A percentile compares a stretch with the other conserved stretches of the same genome.
Evolutionary conservation across 2,113 vertebrate species (phyloP).

Genomic region (Podocnemis expansa): DNA sequence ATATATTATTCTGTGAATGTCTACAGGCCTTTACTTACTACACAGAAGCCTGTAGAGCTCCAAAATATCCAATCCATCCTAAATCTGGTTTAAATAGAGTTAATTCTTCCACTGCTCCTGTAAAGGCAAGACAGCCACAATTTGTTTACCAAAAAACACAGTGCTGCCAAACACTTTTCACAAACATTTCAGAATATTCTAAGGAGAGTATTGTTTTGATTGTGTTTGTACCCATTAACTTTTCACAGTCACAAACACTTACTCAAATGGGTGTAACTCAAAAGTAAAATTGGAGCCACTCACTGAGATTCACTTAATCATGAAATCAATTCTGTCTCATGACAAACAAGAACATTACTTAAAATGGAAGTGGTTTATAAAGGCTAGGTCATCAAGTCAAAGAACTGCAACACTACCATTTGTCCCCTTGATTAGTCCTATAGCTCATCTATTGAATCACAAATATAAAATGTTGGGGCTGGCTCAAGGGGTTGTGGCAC

Average conservation of each 20-base stretch:
- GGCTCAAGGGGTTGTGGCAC: too few relatives aligned
- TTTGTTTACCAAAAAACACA: not conserved
- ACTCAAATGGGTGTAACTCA: not conserved
- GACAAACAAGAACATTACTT: not conserved
- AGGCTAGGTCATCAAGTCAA: not conserved
- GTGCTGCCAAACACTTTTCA: not conserved
- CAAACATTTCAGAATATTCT: not conserved
- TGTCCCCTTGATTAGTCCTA: not conserved
- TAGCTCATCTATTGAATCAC: not conserved
- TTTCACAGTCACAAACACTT: not conserved
- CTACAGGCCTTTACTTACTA: conserved; percentile 31
- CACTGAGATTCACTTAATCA: not conserved
- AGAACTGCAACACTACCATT: not conserved
- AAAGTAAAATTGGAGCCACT: fast-evolving
- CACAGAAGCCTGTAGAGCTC: not conserved
- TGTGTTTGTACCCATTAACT: fast-evolving
- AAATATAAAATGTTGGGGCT: not conserved
- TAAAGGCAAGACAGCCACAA: not conserved
- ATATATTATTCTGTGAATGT: not conserved
- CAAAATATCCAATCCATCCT: not conserved
- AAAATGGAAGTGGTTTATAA: not conserved
- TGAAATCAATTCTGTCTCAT: not conserved
- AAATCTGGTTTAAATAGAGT: not conserved
- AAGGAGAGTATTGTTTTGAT: not conserved
- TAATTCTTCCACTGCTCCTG: not conserved